Conservation (phyloP, 2,113 vertebrate genomes). For the Hippopotamus amphibius region DNA sequence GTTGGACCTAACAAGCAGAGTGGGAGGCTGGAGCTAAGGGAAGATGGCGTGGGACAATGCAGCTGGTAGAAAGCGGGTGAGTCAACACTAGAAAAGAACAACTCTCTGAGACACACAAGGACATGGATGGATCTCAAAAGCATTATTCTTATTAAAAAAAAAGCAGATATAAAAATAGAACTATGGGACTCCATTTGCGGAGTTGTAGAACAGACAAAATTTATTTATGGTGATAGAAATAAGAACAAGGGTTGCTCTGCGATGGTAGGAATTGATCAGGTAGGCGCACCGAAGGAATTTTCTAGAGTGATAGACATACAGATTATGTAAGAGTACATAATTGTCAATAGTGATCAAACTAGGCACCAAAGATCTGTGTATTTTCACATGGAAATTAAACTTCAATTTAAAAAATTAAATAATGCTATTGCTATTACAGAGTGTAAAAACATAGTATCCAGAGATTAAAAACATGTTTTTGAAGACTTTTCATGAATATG, state of each 20-base stretch:
- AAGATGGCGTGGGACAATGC: background rate
- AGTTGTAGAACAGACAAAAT: background rate
- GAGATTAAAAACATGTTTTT: background rate
- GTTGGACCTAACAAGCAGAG: background rate
- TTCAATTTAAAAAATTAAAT: background rate
- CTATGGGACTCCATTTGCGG: background rate
- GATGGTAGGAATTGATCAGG: background rate
- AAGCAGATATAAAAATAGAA: background rate
- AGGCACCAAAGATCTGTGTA: background rate
- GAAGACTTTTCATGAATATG: background rate
- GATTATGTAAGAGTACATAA: background rate
- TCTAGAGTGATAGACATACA: background rate
- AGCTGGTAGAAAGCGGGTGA: background rate
- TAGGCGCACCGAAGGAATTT: background rate
- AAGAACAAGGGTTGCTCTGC: background rate
- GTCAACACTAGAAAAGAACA: background rate
- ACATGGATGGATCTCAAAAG: background rate
- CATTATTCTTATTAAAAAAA: background rate
- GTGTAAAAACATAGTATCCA: background rate
- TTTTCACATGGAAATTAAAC: background rate
- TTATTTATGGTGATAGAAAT: background rate
- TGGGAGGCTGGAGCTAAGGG: too few relatives aligned
- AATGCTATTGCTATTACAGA: background rate
- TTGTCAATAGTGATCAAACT: background rate
- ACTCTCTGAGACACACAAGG: background rate